Evolutionary conservation across 2,888 invertebrate species (phyloP), one percentile per base, ranked within the genome.

Genomic region (Pyrgus malvae): DNA sequence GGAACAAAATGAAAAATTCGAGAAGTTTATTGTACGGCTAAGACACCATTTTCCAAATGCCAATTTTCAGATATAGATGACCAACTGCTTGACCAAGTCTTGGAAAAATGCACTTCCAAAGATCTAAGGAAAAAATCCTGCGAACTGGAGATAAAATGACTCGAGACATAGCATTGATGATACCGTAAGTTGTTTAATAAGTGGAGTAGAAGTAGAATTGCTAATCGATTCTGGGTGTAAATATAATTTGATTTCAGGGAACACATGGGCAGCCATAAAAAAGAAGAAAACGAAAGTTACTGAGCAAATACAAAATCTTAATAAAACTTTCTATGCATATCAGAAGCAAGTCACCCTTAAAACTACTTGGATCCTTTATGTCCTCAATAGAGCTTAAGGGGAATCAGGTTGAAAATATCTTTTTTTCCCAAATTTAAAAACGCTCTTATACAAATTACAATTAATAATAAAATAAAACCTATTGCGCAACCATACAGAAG

Each of bases 1-100:
- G 42, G 68, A 72, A 56, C 41, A 57, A 38, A 64, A 57, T 0
- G 74, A 75, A 33, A 67, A 65, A 27, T 69, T 76, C 48, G 70
- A 67, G 31, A 73, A 70, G 46, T 76, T 73, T 57, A 17, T 72
- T 7, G 29, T 68, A 3, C 58, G 67, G 37, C 37, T 73, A 5
- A 16, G 61, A 17, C 41, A 3, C 63, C 56, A 37, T 12, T 31
- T 16, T 3, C 17, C 1, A 63, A 62, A 63, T 59, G 59, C 29
- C 48, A 51, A 19, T 59, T 57, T 44, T n/a, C 35, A 14, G 25
- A 25, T 9, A 8, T 2, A 9, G 53, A 56, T 1, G 55, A 58
- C 12, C 48, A 49, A 17, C 25, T 62, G 41, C 67, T 60, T 38
- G 64, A 58, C 16, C 55, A 58, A 41, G 41, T 56, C 1, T 37